Base-by-base conservation (phyloP, 2,888 invertebrate species). In the Rhamphomyia laevipes region DNA sequence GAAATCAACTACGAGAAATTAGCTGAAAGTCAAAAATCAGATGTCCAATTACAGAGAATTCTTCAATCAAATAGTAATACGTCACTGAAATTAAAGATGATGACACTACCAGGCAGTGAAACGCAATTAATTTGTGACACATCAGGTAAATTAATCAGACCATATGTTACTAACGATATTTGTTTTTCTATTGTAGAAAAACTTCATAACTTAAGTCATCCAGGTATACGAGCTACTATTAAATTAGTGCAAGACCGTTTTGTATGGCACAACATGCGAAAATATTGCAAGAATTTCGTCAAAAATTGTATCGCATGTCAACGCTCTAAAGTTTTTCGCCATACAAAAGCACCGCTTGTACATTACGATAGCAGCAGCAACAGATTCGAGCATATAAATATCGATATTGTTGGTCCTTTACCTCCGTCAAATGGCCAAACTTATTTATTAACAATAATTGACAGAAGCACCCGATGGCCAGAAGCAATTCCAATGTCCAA, bases 271-370 rank as follows among this genome's bases (percentile, higher is more conserved):
- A 43, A 21, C 12, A 44, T 48, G 16, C 38, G 46, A 21, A 16
- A 50, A 10, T 50, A 50, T 17, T 35, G 46, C 12, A 45, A 45
- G 1, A 21, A 31, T 31, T 54, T 48, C 17, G 47, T 45, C 17
- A 45, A 47, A 27, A 21, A 31, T 12, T 54, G 51, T 44, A 31
- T 50, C 12, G 31, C 48, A 11, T 50, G 48, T n/a, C 51, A 51
- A 41, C 43, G 41, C 17, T 44, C 49, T 5, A 48, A 53, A 46
- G 43, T 53, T 16, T 35, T 43, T 23, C 48, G 51, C 16, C 52
- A 48, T 18, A 23, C 11, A 4, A n/a, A 33, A 18, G 10, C 46
- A 30, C 27, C 38, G 15, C 4, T 42, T 5, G 11, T 17, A 16
- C 12, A 16, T 17, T 45, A 18, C 13, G 18, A n/a, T 31, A 33